Evolutionary conservation across 2,113 vertebrate genomes (phyloP).

Genomic region (Ivindomyrus marchei): DNA sequence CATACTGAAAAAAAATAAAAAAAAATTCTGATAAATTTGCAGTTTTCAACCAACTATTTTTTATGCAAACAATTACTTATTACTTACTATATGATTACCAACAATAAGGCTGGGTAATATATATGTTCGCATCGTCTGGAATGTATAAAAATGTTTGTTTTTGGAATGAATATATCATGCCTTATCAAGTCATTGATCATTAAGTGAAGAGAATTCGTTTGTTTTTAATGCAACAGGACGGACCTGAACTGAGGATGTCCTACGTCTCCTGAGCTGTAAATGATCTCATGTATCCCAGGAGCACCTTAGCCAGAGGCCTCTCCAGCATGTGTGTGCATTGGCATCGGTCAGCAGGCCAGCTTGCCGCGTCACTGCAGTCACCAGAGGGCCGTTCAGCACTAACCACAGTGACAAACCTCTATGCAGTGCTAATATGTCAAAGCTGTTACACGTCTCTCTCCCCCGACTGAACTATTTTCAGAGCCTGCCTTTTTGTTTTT

Average conservation of each 20-base stretch:
- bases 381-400: background rate
- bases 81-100: background rate
- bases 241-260: background rate
- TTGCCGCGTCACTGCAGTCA: background rate
- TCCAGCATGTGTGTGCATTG: background rate
- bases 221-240: background rate
- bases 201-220: background rate
- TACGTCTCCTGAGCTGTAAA: background rate
- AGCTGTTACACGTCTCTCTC: background rate
- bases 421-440: background rate
- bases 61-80: background rate
- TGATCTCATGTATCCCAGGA: background rate
- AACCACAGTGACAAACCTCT: background rate
- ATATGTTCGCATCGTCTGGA: background rate
- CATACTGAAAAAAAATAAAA: background rate
- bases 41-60: background rate
- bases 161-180: background rate
- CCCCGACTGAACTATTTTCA: background rate
- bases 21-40: background rate
- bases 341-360: background rate
- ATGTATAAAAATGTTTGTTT: background rate
- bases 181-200: background rate
- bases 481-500: background rate
- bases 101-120: background rate
- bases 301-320: background rate